Evolutionary conservation across 2,888 invertebrate genomes (phyloP), one percentile per base, ranked within the genome.

Genomic region (Prionchulus punctatus): DNA sequence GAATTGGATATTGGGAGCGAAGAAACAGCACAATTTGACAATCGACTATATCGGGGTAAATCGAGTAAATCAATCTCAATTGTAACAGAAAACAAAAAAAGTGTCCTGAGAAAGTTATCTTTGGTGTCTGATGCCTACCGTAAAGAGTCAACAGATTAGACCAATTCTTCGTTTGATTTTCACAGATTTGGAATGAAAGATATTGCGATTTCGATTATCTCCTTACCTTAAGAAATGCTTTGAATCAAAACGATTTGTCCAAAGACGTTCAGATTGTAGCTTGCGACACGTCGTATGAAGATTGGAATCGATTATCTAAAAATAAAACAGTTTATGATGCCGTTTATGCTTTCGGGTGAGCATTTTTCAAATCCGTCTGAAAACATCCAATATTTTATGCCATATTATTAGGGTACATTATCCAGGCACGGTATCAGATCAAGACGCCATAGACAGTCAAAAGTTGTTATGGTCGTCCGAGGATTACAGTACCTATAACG

Each of bases 381-480:
- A n/a, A n/a, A n/a, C n/a, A n/a, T n/a, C n/a, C n/a, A n/a, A n/a
- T n/a, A n/a, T n/a, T n/a, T n/a, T n/a, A n/a, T n/a, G n/a, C n/a
- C n/a, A n/a, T n/a, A n/a, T n/a, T n/a, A 57, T 21, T 52, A 62
- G 69, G 28, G 62, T 58, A 21, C 70, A 70, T 55, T 70, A 70
- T 53, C 63, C 67, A 1, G 67, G 67, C 1, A 66, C 66, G 1
- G n/a, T 53, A 4, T 56, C 63, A 1, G 60, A 63, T 1, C 54
- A 54, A 4, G 50, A 59, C 1, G 66, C 72, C 4, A 48, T 64
- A 30, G 57, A 60, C 15, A 67, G 66, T 28, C 67, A 65, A 1
- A 70, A 70, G 59, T 66, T 64, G 3, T 62, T 73, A 47, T 73
- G 73, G 73, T 61, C 72, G 4, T 72, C 72, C 1, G 73, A 74